A percentile compares a stretch with the other conserved stretches of the same genome.
Evolutionary conservation across 2,113 vertebrate species (phyloP).

Genomic region (Pseudolaguvia tuberculata): DNA sequence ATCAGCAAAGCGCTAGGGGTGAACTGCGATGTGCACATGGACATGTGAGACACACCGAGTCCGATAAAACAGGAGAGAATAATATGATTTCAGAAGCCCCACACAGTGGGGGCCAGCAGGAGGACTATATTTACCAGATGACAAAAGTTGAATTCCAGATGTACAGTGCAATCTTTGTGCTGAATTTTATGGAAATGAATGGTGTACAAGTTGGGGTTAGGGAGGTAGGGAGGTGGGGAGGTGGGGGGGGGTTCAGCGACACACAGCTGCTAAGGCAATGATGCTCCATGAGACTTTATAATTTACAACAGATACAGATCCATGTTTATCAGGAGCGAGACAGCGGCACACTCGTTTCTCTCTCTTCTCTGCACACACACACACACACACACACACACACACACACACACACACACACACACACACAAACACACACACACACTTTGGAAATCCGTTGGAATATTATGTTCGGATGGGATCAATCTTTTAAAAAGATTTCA

Average conservation of each 20-base stretch:
- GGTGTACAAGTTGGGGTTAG: conserved; percentile 38
- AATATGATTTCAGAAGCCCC: conserved; percentile 64
- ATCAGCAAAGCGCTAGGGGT: conserved; percentile 42
- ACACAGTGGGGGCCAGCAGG: conserved; percentile 53
- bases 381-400: conserved; percentile 17
- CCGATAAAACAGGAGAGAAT: conserved; percentile 43
- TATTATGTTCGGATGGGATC: conserved; percentile 14
- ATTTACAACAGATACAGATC: conserved; percentile 33
- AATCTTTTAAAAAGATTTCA: not conserved
- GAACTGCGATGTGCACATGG: conserved; percentile 20
- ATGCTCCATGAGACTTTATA: conserved; percentile 44
- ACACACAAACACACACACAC: conserved; percentile 30
- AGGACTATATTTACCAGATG: conserved; percentile 69
- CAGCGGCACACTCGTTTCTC: conserved; percentile 15
- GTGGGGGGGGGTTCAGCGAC: conserved; percentile 53
- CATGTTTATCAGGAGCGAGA: conserved; percentile 28
- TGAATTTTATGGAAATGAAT: conserved; percentile 67
- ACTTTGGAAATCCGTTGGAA: not conserved
- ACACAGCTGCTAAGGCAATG: conserved; percentile 72
- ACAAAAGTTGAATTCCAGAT: conserved; percentile 75
- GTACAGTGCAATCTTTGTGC: conserved; percentile 74
- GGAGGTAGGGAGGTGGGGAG: conserved; percentile 35
- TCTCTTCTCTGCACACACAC: no score
- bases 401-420: conserved; percentile 21
- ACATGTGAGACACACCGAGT: not conserved